Conservation (phyloP, 2,888 invertebrate species). For the Apamea monoglypha region DNA sequence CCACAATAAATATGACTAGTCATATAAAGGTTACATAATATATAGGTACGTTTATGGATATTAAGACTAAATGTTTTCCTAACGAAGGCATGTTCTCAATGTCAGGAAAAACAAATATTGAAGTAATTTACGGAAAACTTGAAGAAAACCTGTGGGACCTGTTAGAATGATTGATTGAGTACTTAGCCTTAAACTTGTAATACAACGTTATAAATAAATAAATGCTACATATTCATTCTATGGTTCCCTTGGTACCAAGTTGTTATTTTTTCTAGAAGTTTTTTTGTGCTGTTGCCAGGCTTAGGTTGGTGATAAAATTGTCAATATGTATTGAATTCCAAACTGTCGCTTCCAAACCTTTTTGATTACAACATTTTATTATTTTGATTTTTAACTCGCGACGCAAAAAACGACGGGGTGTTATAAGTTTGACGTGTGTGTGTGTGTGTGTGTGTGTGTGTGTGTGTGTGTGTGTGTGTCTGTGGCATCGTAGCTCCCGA, state of each 20-base stretch:
- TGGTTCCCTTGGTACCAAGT: background rate
- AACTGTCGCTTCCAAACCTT: background rate
- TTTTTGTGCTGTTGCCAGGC: background rate
- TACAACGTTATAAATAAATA: conserved; percentile 29
- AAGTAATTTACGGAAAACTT: conserved; percentile 50
- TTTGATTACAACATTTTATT: background rate
- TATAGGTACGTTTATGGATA: background rate
- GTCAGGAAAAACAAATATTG: conserved; percentile 42
- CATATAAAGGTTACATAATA: background rate
- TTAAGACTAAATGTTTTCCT: background rate
- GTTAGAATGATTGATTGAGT: conserved; percentile 57
- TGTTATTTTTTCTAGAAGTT: background rate
- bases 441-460: too few species aligned
- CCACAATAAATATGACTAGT: background rate
- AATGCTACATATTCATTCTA: conserved; percentile 2
- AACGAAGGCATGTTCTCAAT: conserved; percentile 11
- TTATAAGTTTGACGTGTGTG: too few species aligned
- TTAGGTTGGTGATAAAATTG: background rate
- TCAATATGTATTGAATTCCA: background rate
- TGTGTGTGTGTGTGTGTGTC: too few species aligned
- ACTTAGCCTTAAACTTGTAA: conserved; percentile 48
- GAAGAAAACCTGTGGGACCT: conserved; percentile 43
- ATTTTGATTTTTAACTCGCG: background rate
- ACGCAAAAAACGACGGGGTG: too few species aligned
- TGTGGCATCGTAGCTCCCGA: too few species aligned